Evolutionary conservation across 2,888 invertebrate species (phyloP).

Genomic region (Athrips mouffetella): DNA sequence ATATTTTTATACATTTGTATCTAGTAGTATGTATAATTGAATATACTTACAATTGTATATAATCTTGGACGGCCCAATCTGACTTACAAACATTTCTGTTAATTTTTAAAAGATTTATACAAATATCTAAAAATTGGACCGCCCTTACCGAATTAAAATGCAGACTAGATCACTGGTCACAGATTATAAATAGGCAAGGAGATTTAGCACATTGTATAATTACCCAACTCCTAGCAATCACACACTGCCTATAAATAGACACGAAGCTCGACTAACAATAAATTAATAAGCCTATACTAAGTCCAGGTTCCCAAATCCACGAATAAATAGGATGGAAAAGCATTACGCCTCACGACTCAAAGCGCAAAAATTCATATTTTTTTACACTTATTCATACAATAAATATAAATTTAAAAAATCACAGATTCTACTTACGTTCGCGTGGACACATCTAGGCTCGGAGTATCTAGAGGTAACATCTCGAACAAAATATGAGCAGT

Average conservation of each 20-base stretch:
- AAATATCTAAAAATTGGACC: conserved; percentile 34
- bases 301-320: conserved; percentile 43
- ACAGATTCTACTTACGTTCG: conserved; percentile 76
- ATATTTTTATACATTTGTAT: conserved; percentile 31
- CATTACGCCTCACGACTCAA: conserved; percentile 8
- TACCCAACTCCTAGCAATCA: conserved; percentile 33
- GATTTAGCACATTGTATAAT: conserved; percentile 41
- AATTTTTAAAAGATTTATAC: neutral
- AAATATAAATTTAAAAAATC: conserved; percentile 61
- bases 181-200: conserved; percentile 66
- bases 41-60: conserved; percentile 6
- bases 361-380: conserved; percentile 20
- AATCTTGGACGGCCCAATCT: conserved; percentile 13
- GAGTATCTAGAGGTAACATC: too few species aligned
- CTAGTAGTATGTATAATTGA: conserved; percentile 32
- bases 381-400: conserved; percentile 42
- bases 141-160: conserved; percentile 41
- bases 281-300: conserved; percentile 49
- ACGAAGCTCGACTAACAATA: conserved; percentile 49
- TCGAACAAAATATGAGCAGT: too few species aligned
- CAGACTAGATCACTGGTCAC: conserved; percentile 74
- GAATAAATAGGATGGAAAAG: conserved; percentile 23
- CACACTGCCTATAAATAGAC: conserved; percentile 33
- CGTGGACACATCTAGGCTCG: too few species aligned
- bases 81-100: neutral